Percentiles rank a stretch among this genome's conserved stretches.
These are phyloP conservation scores for Oenanthe melanoleuca DNA, from an alignment of 2,113 vertebrate species.

Conservation along the genomic window DNA sequence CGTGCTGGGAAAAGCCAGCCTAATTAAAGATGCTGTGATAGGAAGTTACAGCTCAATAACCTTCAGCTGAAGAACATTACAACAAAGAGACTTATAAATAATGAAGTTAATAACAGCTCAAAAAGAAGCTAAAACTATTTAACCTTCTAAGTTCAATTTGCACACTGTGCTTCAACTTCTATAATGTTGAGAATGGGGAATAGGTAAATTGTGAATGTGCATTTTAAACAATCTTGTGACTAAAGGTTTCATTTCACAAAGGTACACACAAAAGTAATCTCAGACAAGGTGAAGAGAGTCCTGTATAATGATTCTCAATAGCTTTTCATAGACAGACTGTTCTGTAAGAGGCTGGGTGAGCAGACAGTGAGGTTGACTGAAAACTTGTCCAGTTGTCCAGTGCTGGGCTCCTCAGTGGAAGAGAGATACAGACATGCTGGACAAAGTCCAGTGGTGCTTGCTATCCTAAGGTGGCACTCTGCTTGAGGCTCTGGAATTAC, in stretches of 20 bases:
- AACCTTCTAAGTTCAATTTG: conserved; percentile 27
- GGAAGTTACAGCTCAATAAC: conserved; percentile 38
- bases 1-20: neutral
- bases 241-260: conserved; percentile 5
- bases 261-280: neutral
- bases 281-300: neutral
- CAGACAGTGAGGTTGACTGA: neutral
- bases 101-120: conserved; percentile 22
- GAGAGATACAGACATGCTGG: neutral
- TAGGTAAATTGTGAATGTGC: neutral
- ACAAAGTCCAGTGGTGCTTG: neutral
- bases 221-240: neutral
- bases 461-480: neutral
- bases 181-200: neutral
- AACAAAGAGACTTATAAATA: conserved; percentile 23
- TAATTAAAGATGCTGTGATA: conserved; percentile 55
- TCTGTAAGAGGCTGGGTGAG: neutral
- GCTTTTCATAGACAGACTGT: neutral
- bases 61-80: conserved; percentile 8
- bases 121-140: conserved; percentile 11
- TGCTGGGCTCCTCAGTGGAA: neutral
- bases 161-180: neutral
- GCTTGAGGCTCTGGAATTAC: neutral
- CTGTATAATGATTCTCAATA: neutral
- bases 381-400: neutral